These are phyloP conservation scores for Loxodonta africana DNA, from an alignment of 2,113 vertebrate species.

Conservation along the genomic window DNA sequence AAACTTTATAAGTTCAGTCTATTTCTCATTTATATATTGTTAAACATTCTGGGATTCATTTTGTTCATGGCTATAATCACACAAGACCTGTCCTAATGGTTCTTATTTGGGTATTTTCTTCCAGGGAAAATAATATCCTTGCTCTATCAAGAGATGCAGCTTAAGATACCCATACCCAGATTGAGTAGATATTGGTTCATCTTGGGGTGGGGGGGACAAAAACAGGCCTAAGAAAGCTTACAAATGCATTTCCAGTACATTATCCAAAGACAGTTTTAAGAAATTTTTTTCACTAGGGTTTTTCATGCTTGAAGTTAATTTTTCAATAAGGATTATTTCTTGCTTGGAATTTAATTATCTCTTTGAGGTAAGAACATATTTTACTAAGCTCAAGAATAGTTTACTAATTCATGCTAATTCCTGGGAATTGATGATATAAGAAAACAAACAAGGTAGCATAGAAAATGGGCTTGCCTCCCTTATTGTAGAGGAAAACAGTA, in stretches of 20 bases:
- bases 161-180: background rate
- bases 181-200: slow-evolving; percentile 20
- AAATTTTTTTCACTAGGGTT: slow-evolving; percentile 42
- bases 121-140: slow-evolving; percentile 30
- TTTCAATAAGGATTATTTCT: slow-evolving; percentile 68
- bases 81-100: background rate
- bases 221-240: slow-evolving; percentile 36
- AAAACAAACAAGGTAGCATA: slow-evolving; percentile 35
- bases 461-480: background rate
- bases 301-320: slow-evolving; percentile 72
- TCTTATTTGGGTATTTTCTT: background rate
- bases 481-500: background rate
- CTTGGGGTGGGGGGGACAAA: background rate
- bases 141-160: background rate
- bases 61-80: background rate
- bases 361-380: slow-evolving; percentile 48
- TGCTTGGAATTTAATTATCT: slow-evolving; percentile 74
- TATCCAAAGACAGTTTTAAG: slow-evolving; percentile 47
- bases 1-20: background rate
- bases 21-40: slow-evolving; percentile 63
- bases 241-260: background rate
- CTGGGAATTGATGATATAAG: slow-evolving; percentile 42
- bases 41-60: slow-evolving; percentile 29
- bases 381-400: slow-evolving; percentile 57
- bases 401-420: slow-evolving; percentile 69